A percentile compares a stretch with the other conserved stretches of the same genome.
Evolutionary conservation across 2,113 vertebrate species (phyloP).

Genomic region (Plecotus auritus): DNA sequence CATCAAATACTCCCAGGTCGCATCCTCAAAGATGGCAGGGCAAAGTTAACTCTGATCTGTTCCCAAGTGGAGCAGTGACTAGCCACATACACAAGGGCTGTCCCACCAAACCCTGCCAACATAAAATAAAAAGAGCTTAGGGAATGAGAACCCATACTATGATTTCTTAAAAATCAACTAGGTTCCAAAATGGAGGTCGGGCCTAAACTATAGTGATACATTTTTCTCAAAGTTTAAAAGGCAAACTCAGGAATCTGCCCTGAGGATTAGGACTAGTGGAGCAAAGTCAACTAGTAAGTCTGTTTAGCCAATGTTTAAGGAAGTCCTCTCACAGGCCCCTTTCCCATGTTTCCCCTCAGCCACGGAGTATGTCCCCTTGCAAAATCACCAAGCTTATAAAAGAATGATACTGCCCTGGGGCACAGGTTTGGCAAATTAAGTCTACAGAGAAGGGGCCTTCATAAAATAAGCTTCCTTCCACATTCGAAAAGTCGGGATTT

Average conservation of each 20-base stretch:
- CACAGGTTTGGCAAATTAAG: not conserved
- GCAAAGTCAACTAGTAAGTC: not conserved
- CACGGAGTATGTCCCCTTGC: not conserved
- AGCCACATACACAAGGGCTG: not conserved
- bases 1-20: not conserved
- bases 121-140: not conserved
- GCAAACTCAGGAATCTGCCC: not conserved
- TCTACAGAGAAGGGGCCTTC: not conserved
- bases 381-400: constrained; percentile 31
- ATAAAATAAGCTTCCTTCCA: constrained; percentile 23
- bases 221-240: constrained; percentile 17
- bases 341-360: not conserved
- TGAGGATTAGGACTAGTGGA: not conserved
- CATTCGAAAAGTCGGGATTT: not conserved
- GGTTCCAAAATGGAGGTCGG: not conserved
- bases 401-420: not conserved
- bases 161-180: not conserved
- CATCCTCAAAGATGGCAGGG: not conserved
- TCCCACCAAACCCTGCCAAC: not conserved
- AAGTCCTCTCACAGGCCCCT: not conserved
- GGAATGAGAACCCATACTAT: not conserved
- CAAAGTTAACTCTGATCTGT: not conserved
- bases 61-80: not conserved
- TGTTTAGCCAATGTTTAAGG: not conserved
- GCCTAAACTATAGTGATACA: not conserved